phyloP scores from a whole-genome alignment of 2,797 vertebrate species.

The Alauda arvensis region DNA sequence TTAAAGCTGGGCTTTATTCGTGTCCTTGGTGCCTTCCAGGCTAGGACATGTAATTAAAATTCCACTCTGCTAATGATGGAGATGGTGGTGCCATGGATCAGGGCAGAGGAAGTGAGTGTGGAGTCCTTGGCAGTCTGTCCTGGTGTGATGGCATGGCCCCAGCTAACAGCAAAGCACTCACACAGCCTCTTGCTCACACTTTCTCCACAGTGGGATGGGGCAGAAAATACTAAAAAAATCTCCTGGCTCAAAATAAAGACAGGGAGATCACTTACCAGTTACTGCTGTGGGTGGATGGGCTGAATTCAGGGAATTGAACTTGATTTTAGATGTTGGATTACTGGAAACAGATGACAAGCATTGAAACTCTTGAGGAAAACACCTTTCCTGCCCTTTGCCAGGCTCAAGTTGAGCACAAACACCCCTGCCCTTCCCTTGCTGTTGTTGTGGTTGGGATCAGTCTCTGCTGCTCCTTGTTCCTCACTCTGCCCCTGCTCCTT shows the following conservation, averaged over 20 bases:
- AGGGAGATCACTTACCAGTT: neutral
- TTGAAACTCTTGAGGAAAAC: neutral
- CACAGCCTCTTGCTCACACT: neutral
- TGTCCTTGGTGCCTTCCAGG: neutral
- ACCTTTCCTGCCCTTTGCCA: neutral
- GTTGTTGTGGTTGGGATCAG: neutral
- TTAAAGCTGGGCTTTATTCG: neutral
- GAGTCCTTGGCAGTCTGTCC: neutral
- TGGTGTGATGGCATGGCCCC: neutral
- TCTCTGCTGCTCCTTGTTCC: neutral
- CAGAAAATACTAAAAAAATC: neutral
- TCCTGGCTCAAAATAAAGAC: neutral
- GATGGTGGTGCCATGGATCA: accelerated
- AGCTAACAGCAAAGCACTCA: neutral
- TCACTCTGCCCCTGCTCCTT: neutral
- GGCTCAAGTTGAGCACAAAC: too few relatives aligned
- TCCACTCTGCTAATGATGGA: neutral
- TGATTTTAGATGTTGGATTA: neutral
- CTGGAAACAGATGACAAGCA: neutral
- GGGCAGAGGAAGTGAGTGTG: accelerated
- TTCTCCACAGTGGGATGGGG: neutral
- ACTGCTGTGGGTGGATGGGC: neutral
- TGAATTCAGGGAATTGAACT: neutral
- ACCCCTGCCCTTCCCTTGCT: neutral
- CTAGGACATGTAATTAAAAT: neutral